Conservation (phyloP, 2,113 vertebrate species). For the Piprites chloris region DNA sequence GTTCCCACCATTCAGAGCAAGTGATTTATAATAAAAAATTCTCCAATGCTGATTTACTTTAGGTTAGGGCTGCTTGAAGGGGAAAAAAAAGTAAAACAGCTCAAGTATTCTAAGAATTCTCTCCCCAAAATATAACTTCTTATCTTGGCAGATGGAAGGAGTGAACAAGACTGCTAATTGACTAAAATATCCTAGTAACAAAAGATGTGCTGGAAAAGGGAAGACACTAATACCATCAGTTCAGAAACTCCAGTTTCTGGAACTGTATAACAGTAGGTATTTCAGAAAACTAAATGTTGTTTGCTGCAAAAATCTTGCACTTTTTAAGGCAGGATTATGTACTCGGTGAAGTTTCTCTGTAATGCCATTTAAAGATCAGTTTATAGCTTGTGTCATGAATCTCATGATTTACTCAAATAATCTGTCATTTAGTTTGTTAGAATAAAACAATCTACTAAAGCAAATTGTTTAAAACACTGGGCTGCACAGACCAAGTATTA, state of each 20-base stretch:
- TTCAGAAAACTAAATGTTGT: neutral
- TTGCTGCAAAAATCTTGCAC: neutral
- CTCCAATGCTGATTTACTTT: neutral
- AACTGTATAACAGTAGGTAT: neutral
- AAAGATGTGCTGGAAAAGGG: conserved; percentile 3
- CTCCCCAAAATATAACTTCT: neutral
- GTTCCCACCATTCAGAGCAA: neutral
- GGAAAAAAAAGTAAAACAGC: neutral
- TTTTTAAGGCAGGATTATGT: neutral
- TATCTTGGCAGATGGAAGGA: conserved; percentile 23
- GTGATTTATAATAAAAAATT: neutral
- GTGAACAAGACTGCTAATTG: conserved; percentile 2
- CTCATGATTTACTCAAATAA: neutral
- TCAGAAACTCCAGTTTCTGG: neutral
- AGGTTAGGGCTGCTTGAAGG: neutral
- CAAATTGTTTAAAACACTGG: neutral
- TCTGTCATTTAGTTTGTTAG: neutral
- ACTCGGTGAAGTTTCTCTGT: neutral
- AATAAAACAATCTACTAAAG: neutral
- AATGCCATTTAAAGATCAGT: neutral
- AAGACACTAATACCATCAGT: neutral
- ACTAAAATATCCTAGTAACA: conserved; percentile 33
- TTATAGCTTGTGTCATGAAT: neutral
- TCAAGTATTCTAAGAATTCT: conserved; percentile 25
- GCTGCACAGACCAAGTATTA: neutral